phyloP scores from a whole-genome alignment of 2,797 vertebrate genomes.

The Pitangus sulphuratus region DNA sequence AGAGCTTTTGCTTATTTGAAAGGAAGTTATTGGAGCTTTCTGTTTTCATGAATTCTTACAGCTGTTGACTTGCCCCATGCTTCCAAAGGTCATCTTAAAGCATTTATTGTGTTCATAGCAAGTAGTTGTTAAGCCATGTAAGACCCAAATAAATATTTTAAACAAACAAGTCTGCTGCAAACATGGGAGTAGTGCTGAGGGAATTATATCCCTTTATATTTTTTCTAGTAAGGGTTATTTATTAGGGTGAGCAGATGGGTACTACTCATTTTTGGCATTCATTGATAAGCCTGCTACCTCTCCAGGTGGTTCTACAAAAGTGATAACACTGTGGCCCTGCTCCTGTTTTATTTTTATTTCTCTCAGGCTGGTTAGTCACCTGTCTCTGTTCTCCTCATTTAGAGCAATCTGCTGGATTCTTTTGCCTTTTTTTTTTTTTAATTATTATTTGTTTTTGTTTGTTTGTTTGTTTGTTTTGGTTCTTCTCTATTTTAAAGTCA shows the following conservation, averaged over 20 bases:
- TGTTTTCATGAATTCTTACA: background rate
- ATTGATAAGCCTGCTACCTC: constrained; percentile 16
- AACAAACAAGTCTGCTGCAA: constrained; percentile 43
- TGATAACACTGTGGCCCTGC: background rate
- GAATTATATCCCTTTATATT: background rate
- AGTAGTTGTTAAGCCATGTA: background rate
- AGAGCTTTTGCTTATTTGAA: background rate
- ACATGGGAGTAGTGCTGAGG: background rate
- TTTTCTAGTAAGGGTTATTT: constrained; percentile 32
- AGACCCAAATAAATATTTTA: constrained; percentile 38
- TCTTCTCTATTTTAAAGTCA: background rate
- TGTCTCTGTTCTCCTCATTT: constrained; percentile 26
- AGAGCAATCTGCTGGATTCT: constrained; percentile 49
- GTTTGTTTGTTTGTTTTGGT: background rate
- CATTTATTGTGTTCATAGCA: background rate
- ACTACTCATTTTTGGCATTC: constrained; percentile 57
- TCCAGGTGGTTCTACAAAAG: constrained; percentile 61
- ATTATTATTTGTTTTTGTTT: too few species aligned
- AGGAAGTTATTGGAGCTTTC: background rate
- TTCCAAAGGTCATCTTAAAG: background rate
- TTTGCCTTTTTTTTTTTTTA: background rate
- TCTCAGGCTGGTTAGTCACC: constrained; percentile 51
- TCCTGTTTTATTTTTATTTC: constrained; percentile 57
- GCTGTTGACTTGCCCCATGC: background rate
- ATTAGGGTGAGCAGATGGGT: constrained; percentile 64